Percentiles rank a stretch among this genome's conserved stretches.
These are phyloP conservation scores for Caenorhabditis virilis DNA, from an alignment of 2,888 invertebrate genomes.

Conservation along the genomic window DNA sequence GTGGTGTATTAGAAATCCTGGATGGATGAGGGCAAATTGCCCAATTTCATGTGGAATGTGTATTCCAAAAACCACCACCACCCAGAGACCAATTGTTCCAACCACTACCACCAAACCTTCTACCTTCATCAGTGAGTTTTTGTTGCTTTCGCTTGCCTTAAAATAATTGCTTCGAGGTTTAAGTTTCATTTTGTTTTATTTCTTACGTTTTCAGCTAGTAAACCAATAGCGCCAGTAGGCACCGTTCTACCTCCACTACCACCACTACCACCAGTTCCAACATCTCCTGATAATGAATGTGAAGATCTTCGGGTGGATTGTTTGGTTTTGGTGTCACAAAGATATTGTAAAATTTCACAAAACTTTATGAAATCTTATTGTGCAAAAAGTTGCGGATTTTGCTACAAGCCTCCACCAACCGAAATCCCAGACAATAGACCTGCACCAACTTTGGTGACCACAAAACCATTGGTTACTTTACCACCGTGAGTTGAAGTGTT, in stretches of 20 bases:
- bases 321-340: conserved; percentile 44
- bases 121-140: conserved; percentile 12
- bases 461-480: conserved; percentile 54
- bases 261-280: conserved; percentile 33
- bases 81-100: conserved; percentile 3
- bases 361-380: conserved; percentile 63
- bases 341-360: conserved; percentile 52
- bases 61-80: conserved; percentile 24
- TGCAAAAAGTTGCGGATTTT: conserved; percentile 65
- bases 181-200: conserved; percentile 2
- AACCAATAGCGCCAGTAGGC: conserved; percentile 10
- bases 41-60: conserved; percentile 61
- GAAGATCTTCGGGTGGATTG: conserved; percentile 67
- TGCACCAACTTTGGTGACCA: conserved; percentile 53
- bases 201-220: conserved; percentile 33
- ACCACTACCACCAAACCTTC: not conserved
- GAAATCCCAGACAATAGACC: conserved; percentile 52
- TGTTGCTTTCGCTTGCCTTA: too few relatives aligned
- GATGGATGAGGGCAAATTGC: conserved; percentile 65
- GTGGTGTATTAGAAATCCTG: conserved; percentile 66
- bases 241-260: conserved; percentile 27
- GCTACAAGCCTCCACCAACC: conserved; percentile 59
- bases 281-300: conserved; percentile 45
- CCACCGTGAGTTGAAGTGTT: conserved; percentile 29
- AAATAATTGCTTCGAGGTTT: not conserved